Evolutionary conservation across 2,797 vertebrate species (phyloP).

Genomic region (Phrynocephalus guinanensis): DNA sequence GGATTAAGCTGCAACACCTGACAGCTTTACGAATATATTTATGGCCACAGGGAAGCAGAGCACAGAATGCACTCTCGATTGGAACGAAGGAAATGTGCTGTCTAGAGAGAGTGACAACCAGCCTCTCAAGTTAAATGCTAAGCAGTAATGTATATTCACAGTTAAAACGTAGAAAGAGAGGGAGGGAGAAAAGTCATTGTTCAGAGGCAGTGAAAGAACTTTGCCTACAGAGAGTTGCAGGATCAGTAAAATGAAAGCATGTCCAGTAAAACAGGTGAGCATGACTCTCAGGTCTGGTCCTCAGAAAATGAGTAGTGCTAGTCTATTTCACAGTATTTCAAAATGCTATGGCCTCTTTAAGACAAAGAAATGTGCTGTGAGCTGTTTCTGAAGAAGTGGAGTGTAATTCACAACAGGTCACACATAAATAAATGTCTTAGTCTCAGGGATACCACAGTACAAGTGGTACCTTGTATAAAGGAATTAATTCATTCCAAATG

Average conservation of each 20-base stretch:
- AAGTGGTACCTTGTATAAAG: too few species aligned
- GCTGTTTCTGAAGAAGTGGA: too few species aligned
- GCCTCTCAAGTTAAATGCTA: conserved; percentile 21
- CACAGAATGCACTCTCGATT: conserved; percentile 31
- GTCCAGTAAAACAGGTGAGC: neutral
- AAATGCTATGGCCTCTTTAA: too few species aligned
- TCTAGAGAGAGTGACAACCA: neutral
- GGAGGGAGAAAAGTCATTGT: neutral
- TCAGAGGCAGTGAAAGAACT: neutral
- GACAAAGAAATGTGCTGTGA: too few species aligned
- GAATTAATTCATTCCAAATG: too few species aligned
- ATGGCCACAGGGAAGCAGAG: conserved; percentile 48
- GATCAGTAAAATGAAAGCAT: neutral
- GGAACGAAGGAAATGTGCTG: neutral
- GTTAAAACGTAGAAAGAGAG: neutral
- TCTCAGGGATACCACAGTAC: too few species aligned
- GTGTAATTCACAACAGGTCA: too few species aligned
- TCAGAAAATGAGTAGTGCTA: neutral
- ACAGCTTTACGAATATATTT: conserved; percentile 49
- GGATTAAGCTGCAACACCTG: conserved; percentile 16
- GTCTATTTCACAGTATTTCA: too few species aligned
- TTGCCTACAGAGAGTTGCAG: neutral
- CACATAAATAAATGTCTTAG: too few species aligned
- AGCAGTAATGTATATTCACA: neutral
- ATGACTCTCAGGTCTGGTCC: neutral